phyloP scores from a whole-genome alignment of 2,888 invertebrate genomes.

The Sphinx pinastri region DNA sequence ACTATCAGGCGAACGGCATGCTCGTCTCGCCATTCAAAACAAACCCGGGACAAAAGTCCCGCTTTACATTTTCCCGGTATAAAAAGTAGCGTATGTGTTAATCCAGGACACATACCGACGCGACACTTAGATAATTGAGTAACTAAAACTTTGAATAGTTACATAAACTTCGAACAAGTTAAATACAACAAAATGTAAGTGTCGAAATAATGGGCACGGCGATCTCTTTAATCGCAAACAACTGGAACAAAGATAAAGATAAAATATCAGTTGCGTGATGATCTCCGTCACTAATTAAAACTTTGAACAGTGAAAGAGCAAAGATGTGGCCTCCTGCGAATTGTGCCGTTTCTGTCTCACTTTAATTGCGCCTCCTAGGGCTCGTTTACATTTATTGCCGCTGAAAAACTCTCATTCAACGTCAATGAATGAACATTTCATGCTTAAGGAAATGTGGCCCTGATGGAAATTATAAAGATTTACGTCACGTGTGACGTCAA shows the following conservation, averaged over 20 bases:
- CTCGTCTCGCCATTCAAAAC: too few species aligned
- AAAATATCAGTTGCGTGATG: constrained; percentile 53
- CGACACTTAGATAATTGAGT: not conserved
- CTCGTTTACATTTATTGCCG: constrained; percentile 69
- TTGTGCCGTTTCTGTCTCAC: constrained; percentile 54
- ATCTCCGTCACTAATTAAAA: constrained; percentile 66
- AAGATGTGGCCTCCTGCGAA: constrained; percentile 58
- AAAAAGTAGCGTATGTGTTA: too few species aligned
- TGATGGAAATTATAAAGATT: not conserved
- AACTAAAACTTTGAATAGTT: not conserved
- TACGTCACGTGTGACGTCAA: not conserved
- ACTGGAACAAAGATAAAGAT: constrained; percentile 42
- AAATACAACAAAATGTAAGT: constrained; percentile 18
- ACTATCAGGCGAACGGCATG: too few species aligned
- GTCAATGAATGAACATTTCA: constrained; percentile 46
- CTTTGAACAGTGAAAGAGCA: constrained; percentile 54
- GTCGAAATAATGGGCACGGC: constrained; percentile 15
- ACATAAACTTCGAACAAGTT: not conserved
- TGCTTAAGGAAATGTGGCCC: constrained; percentile 17
- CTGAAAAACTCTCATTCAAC: constrained; percentile 35
- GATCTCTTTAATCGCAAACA: constrained; percentile 31
- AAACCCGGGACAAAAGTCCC: too few species aligned
- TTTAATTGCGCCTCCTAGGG: constrained; percentile 61
- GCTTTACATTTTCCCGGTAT: too few species aligned
- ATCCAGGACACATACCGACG: too few species aligned